These are phyloP conservation scores for Ceraclea dissimilis DNA, from an alignment of 2,888 invertebrate genomes.

Conservation along the genomic window DNA sequence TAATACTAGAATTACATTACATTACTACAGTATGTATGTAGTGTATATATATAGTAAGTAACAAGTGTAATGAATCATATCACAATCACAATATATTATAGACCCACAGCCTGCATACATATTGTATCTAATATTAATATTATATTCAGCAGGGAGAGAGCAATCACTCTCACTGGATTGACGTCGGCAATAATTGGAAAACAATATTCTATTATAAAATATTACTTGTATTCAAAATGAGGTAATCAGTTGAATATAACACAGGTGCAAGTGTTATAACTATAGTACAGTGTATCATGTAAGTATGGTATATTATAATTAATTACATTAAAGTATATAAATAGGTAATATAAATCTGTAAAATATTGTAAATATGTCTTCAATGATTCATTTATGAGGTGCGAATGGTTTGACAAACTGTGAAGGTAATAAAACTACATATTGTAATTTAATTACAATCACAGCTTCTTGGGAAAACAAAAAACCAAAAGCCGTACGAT, in stretches of 20 bases:
- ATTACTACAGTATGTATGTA: too few species aligned
- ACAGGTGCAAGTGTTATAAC: background rate
- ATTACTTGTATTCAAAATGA: background rate
- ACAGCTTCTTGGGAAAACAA: conserved; percentile 16
- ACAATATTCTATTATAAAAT: too few species aligned
- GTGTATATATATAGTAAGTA: too few species aligned
- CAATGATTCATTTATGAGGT: conserved; percentile 34
- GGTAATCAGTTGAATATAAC: background rate
- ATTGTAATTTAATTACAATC: background rate
- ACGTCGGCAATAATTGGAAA: background rate
- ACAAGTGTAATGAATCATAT: too few species aligned
- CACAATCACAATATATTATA: too few species aligned
- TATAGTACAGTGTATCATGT: background rate
- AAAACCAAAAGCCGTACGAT: conserved; percentile 17
- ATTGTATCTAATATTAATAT: too few species aligned
- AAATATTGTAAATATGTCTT: conserved; percentile 1
- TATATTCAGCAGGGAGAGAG: too few species aligned
- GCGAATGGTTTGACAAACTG: conserved; percentile 35
- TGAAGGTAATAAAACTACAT: background rate
- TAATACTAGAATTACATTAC: too few species aligned
- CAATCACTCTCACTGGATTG: too few species aligned
- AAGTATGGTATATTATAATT: background rate
- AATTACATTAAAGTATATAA: background rate
- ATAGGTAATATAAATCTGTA: conserved; percentile 1
- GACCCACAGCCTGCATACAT: too few species aligned